Conservation (phyloP, 1,140 invertebrate genomes). For the Trichonephila inaurata region DNA sequence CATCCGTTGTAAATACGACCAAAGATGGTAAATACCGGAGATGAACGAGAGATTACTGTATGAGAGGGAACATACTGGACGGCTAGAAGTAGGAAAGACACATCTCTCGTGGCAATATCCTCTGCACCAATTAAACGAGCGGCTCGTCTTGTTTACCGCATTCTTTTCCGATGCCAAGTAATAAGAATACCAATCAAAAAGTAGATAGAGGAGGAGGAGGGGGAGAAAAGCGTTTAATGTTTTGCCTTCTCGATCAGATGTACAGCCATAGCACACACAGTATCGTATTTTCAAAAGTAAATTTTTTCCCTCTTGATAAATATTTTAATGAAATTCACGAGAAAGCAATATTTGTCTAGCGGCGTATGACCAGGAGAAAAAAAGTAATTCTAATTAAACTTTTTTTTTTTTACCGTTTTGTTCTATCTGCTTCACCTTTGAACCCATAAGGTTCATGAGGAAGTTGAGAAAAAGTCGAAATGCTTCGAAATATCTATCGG, state of each 20-base stretch:
- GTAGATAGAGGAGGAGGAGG: not conserved
- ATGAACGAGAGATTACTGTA: too few relatives aligned
- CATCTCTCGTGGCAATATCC: not conserved
- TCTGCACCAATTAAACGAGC: not conserved
- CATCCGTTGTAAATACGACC: too few relatives aligned
- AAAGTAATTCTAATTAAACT: too few relatives aligned
- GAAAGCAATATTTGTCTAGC: not conserved
- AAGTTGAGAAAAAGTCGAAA: not conserved
- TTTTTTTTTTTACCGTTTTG: not conserved
- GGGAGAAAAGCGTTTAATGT: too few relatives aligned
- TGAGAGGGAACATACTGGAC: too few relatives aligned
- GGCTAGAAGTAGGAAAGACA: too few relatives aligned
- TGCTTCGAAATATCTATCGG: too few relatives aligned
- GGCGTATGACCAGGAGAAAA: not conserved
- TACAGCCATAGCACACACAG: not conserved
- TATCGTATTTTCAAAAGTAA: not conserved
- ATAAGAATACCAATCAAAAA: not conserved
- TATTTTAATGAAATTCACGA: not conserved
- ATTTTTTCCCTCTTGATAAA: not conserved
- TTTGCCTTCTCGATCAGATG: not conserved
- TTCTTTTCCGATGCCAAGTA: not conserved
- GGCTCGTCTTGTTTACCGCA: not conserved
- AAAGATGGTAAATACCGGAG: too few relatives aligned
- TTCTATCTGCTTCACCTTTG: not conserved
- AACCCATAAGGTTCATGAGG: not conserved